Evolutionary conservation across 2,113 vertebrate genomes (phyloP).

Genomic region (Riparia riparia): DNA sequence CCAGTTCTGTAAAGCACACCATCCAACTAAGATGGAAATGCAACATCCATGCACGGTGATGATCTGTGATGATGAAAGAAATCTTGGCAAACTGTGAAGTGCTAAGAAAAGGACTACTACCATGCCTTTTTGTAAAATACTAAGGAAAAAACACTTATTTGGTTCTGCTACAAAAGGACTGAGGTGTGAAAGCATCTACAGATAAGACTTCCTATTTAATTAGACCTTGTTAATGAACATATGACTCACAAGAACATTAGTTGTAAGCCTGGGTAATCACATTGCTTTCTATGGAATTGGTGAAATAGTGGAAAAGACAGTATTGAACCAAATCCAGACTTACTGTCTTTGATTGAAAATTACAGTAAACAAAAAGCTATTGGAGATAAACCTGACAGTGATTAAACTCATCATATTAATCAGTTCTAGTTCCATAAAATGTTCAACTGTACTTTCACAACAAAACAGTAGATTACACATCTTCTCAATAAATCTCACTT

Average conservation of each 20-base stretch:
- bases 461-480: background rate
- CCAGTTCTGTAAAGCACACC: background rate
- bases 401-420: background rate
- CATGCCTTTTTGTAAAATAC: background rate
- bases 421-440: background rate
- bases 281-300: background rate
- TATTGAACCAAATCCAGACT: background rate
- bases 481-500: background rate
- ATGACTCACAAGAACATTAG: background rate
- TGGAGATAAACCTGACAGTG: background rate
- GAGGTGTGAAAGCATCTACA: background rate
- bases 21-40: background rate
- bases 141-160: background rate
- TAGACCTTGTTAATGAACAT: background rate
- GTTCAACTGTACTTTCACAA: background rate
- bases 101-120: background rate
- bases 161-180: background rate
- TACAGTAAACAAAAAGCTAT: background rate
- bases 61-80: background rate
- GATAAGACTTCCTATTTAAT: slow-evolving; percentile 41
- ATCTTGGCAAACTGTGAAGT: background rate
- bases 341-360: background rate
- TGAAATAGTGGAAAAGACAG: background rate
- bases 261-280: background rate
- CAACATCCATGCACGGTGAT: background rate